phyloP scores from a whole-genome alignment of 1,140 invertebrate species.

The Drosophila melanica region DNA sequence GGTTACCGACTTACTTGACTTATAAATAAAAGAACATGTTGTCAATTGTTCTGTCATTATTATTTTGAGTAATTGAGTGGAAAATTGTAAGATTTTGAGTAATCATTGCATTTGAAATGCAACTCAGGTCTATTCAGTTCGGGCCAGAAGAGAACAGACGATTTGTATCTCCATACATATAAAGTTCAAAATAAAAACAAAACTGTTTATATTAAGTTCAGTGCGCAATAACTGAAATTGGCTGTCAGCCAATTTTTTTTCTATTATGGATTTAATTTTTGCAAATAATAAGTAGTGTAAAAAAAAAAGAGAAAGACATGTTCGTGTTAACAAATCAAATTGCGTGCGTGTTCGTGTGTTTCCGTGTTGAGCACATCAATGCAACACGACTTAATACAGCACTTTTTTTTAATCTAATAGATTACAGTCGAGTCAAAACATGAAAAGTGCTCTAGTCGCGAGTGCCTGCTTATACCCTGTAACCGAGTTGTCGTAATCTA shows the following conservation, averaged over 20 bases:
- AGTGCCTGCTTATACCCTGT: too few relatives aligned
- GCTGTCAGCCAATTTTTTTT: conserved; percentile 42
- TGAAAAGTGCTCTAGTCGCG: too few relatives aligned
- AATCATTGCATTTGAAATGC: background rate
- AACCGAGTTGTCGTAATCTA: too few relatives aligned
- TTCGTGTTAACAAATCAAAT: too few relatives aligned
- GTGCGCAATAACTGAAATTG: conserved; percentile 71
- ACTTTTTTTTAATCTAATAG: too few relatives aligned
- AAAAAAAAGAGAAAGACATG: too few relatives aligned
- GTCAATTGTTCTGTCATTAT: background rate
- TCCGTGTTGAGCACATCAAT: too few relatives aligned
- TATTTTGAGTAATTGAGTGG: background rate
- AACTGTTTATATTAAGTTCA: background rate
- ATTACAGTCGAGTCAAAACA: too few relatives aligned
- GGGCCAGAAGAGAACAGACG: background rate
- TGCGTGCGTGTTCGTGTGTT: too few relatives aligned
- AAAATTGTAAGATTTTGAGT: background rate
- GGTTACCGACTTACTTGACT: too few relatives aligned
- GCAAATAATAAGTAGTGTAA: conserved; percentile 20
- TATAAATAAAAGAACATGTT: too few relatives aligned
- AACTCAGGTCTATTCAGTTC: background rate
- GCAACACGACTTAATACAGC: too few relatives aligned
- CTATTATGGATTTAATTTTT: conserved; percentile 24
- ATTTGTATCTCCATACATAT: background rate
- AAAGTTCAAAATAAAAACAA: conserved; percentile 32